Percentiles rank a stretch among this genome's conserved stretches.
phyloP scores from a whole-genome alignment of 1,140 invertebrate species.

The Drosophila watanabei region DNA sequence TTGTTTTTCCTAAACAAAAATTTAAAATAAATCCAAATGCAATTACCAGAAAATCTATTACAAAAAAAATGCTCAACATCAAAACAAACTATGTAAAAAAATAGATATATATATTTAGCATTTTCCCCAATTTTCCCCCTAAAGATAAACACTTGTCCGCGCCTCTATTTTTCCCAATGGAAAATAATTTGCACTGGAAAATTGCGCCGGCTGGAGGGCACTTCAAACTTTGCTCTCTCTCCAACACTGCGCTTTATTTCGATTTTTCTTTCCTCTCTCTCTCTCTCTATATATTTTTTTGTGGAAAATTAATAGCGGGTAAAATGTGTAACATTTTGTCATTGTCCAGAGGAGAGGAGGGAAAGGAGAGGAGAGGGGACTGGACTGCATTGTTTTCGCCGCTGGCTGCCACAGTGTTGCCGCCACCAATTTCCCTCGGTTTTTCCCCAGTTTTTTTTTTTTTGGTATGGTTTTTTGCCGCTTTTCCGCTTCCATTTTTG shows the following conservation, averaged over 20 bases:
- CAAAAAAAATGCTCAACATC: not conserved
- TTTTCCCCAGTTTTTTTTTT: not conserved
- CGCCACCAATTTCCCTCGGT: not conserved
- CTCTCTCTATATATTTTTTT: conserved; percentile 34
- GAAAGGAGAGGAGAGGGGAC: not conserved
- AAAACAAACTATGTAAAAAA: not conserved
- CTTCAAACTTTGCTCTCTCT: conserved; percentile 37
- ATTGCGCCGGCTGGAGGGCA: conserved; percentile 16
- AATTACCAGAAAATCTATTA: not conserved
- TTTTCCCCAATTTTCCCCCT: not conserved
- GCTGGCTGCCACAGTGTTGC: conserved; percentile 8
- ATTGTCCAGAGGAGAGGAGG: conserved; percentile 43
- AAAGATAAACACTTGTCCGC: conserved; percentile 14
- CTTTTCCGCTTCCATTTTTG: not conserved
- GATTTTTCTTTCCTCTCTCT: conserved; percentile 18
- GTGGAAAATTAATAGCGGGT: conserved; percentile 72
- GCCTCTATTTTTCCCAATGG: conserved; percentile 3
- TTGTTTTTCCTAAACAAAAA: not conserved
- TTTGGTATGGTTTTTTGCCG: not conserved
- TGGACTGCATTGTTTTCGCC: conserved; percentile 32
- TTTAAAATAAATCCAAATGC: not conserved
- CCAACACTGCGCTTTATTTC: conserved; percentile 25
- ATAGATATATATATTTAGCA: not conserved
- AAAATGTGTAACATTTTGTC: conserved; percentile 76
- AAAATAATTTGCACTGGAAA: conserved; percentile 24